Evolutionary conservation across 2,888 invertebrate species (phyloP).

Genomic region (Noctuana brunneofusca): DNA sequence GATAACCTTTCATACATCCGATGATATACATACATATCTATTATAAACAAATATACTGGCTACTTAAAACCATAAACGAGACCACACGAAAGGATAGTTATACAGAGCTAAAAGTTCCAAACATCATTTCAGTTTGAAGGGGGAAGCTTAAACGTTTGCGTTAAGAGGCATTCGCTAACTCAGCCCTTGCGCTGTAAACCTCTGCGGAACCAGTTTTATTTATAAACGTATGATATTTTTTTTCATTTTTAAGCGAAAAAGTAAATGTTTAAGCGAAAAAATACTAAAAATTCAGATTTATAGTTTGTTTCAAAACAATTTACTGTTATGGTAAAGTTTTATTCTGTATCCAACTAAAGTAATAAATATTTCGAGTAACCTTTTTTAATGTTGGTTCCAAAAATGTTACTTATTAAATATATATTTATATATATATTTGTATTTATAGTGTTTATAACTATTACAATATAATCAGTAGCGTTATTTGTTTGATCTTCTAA

Average conservation of each 20-base stretch:
- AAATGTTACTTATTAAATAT: no score
- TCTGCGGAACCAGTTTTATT: conserved; percentile 2
- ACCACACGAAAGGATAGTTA: not conserved
- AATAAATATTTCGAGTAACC: no score
- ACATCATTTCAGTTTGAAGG: conserved; percentile 26
- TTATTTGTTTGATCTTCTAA: no score
- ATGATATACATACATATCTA: no score
- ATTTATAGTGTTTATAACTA: no score
- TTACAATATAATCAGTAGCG: no score
- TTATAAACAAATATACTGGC: no score
- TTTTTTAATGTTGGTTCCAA: no score
- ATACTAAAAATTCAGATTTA: not conserved
- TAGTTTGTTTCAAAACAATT: not conserved
- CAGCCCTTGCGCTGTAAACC: conserved; percentile 10
- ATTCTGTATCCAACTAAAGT: no score
- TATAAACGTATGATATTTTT: conserved; percentile 2
- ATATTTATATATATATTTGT: no score
- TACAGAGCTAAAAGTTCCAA: conserved; percentile 14
- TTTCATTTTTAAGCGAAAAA: conserved; percentile 1
- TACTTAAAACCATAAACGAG: not conserved
- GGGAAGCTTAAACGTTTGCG: conserved; percentile 18
- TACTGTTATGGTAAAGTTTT: no score
- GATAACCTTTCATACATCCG: no score
- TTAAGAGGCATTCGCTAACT: conserved; percentile 22
- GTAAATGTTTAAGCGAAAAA: not conserved